Base-by-base conservation (phyloP, 2,888 invertebrate genomes). In the Drosophila gaucha region DNA sequence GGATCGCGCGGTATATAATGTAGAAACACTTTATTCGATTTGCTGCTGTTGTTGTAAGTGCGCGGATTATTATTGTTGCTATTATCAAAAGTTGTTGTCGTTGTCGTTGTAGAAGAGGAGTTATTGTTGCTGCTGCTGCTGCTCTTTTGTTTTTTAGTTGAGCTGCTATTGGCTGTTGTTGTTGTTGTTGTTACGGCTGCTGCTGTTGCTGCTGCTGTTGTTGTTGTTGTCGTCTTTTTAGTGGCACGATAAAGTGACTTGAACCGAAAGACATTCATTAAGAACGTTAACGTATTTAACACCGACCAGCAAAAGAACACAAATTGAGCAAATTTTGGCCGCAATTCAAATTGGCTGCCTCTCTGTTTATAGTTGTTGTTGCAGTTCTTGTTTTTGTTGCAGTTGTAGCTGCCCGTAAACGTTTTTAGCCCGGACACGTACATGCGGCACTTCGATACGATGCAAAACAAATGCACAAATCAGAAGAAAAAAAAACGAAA, bases 211-310 rank as follows among this genome's bases (percentile, higher is more conserved):
- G 49, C 14, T 67, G 62, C 36, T 55, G 59, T 63, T 67, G 44
- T 47, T 41, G 67, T 58, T 57, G 35, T 63, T 74, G 56, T 62
- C 67, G 66, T 76, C 51, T 68, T 67, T 76, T 74, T 79, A 50
- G 70, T 74, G 76, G 74, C 76, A 75, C 78, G 67, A 73, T 86
- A 79, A 76, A 82, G 83, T 74, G 83, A 82, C 79, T 90, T 90
- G 66, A 88, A 89, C 90, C 90, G 89, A 87, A 90, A 85, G 83
- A 90, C 91, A 90, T 91, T 90, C 92, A 91, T 91, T 89, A 92
- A 91, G 90, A 90, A 90, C 80, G 86, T 84, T 88, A 87, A 77
- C 74, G 86, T 83, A 63, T 77, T 83, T 85, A 90, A 86, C 88
- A 90, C 89, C 78, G 85, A 77, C 65, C 74, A 77, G 64, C 66